Percentiles rank a stretch among this genome's conserved stretches.
phyloP scores from a whole-genome alignment of 2,113 vertebrate genomes.

The Forbesichthys papilliferus region DNA sequence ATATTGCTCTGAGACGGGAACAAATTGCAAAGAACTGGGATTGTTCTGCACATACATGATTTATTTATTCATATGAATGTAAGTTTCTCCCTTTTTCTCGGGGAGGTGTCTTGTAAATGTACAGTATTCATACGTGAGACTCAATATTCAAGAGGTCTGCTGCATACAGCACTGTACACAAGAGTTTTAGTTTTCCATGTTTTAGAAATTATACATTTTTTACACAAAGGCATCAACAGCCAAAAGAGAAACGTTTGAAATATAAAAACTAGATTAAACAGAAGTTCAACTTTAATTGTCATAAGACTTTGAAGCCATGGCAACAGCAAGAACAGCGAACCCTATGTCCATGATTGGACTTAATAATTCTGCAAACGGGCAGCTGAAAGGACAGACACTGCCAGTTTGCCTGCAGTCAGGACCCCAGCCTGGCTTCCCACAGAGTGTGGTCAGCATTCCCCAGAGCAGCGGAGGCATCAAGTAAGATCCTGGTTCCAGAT shows the following conservation, averaged over 20 bases:
- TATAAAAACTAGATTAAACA: constrained; percentile 9
- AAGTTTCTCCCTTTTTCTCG: constrained; percentile 73
- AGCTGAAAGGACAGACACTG: constrained; percentile 61
- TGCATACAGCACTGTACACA: constrained; percentile 44
- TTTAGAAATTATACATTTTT: constrained; percentile 29
- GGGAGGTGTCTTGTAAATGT: constrained; percentile 74
- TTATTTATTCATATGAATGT: constrained; percentile 76
- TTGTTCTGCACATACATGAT: constrained; percentile 51
- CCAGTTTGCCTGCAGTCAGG: constrained; percentile 51
- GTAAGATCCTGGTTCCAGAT: constrained; percentile 45
- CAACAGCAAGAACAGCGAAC: constrained; percentile 73
- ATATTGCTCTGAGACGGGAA: constrained; percentile 7
- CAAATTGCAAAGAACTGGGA: constrained; percentile 30
- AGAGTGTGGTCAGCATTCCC: constrained; percentile 62
- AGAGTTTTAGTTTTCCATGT: constrained; percentile 30
- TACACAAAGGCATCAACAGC: constrained; percentile 24
- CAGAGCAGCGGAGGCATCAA: constrained; percentile 71
- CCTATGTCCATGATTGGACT: constrained; percentile 63
- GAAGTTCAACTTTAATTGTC: constrained; percentile 18
- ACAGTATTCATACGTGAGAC: constrained; percentile 57
- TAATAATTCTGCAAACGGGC: constrained; percentile 69
- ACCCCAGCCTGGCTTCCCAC: constrained; percentile 45
- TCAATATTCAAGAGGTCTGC: constrained; percentile 75
- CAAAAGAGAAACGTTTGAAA: constrained; percentile 1
- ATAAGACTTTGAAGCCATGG: constrained; percentile 58